Base-by-base conservation (phyloP, 2,888 invertebrate genomes). In the Limenitis camilla region DNA sequence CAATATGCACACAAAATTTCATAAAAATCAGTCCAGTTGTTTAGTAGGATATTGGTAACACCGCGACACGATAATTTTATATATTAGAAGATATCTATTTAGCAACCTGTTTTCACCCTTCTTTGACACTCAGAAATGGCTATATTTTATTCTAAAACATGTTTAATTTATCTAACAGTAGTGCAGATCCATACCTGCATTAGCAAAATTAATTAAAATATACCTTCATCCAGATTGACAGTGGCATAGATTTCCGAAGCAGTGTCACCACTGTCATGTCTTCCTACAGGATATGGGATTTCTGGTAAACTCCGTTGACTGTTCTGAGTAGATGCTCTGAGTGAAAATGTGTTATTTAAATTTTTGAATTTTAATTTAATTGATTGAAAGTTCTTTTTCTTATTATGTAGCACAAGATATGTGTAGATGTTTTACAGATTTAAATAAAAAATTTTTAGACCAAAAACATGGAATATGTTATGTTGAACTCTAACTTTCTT, bases 181-280 rank as follows among this genome's bases (percentile, higher is more conserved):
- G 19, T 19, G 19, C 19, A 2, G 19, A 19, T 19, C 19, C 3
- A 19, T 19, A 19, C 3, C 19, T 19, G 19, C 19, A 19, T 19
- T 19, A 19, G 2, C 3, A 19, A 19, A 19, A 19, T 19, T 19
- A 19, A 19, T 19, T 19, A 19, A 19, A 19, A 19, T 19, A 19
- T 19, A 87, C 88, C 82, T 74, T 81, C 80, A 66, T 85, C 82
- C 56, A 88, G 71, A 63, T 91, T 92, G 10, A 96, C 94, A 5
- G 95, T 96, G 35, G 95, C 96, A 74, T 96, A 96, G 57, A 95
- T 89, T 71, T 95, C 96, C 0, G 95, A 96, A 6, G 92, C 92
- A 43, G 94, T 94, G 76, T 96, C 95, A 4, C 92, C 92, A 58
- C 86, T 82, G 63, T 89, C 90, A 58, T 88, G 88, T 65, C 92